These are phyloP conservation scores for Megastigmus dorsalis DNA, from an alignment of 2,888 invertebrate genomes.

Conservation along the genomic window DNA sequence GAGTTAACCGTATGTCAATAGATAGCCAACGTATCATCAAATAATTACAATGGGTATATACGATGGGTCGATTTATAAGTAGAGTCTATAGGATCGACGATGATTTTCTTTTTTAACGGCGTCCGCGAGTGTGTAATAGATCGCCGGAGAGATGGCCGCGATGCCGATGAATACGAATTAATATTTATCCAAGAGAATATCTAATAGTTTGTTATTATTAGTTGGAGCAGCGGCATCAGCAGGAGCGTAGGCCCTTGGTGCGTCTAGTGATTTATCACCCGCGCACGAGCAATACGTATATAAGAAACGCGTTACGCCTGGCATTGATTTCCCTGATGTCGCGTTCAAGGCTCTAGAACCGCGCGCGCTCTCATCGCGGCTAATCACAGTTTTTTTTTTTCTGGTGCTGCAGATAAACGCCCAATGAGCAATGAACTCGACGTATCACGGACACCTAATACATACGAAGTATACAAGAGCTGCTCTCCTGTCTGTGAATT, in stretches of 20 bases:
- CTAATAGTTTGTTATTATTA: conserved; percentile 24
- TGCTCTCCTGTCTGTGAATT: no score
- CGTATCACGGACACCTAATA: neutral
- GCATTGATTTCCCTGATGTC: no score
- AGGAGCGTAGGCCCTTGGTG: conserved; percentile 16
- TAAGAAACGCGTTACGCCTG: no score
- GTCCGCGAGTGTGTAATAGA: no score
- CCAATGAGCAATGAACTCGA: conserved; percentile 29
- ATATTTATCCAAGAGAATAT: conserved; percentile 28
- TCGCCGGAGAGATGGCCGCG: no score
- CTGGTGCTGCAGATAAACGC: neutral
- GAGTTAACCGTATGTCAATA: neutral
- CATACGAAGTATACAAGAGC: neutral
- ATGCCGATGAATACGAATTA: conserved; percentile 12
- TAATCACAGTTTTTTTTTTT: neutral
- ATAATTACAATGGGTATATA: conserved; percentile 19
- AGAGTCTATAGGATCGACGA: no score
- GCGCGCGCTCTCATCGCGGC: no score
- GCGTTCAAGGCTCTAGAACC: no score
- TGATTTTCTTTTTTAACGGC: no score
- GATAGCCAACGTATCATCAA: conserved; percentile 24
- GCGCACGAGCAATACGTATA: no score
- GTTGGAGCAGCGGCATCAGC: no score
- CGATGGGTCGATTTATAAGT: neutral
- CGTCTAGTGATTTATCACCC: conserved; percentile 23